Base-by-base conservation (phyloP, 2,797 vertebrate species). In the Rousettus madagascariensis region DNA sequence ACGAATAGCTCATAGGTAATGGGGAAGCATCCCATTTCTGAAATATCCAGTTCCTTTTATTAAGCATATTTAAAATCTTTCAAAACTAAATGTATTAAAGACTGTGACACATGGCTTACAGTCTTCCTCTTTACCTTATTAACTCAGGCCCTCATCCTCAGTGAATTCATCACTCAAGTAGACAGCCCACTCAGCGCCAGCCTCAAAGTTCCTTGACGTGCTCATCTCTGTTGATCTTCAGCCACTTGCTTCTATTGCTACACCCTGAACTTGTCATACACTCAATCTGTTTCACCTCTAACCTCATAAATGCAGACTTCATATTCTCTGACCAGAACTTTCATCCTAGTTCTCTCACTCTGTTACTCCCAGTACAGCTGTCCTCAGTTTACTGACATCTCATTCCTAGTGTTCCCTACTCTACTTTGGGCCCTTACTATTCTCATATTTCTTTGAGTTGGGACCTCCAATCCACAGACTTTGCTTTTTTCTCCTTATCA, bases 31-130 rank as follows among this genome's bases (percentile, higher is more conserved):
- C 13, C 22, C 20, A 53, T 59, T 66, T 91, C 63, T 61, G 51
- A 49, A 82, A 61, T 83, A 84, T n/a, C 19, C 41, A 75, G 36
- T 72, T 26, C 30, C 19, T 38, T 85, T 53, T 80, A 49, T 61
- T 91, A 66, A 95, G 46, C 66, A 90, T 85, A 88, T 59, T 41
- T 38, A 65, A 26, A 74, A 63, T 61, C 71, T 95, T 96, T 57
- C 19, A 86, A 75, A 65, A 63, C 66, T 85, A 86, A 68, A 91
- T 57, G 89, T 95, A 91, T 89, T 83, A 74, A 90, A 87, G 55
- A 79, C 68, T 91, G 33, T 80, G 57, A 19, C 13, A 83, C 43
- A 49, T 89, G n/a, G 38, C 69, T 90, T 87, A 49, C 1, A 72
- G n/a, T 90, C 85, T 95, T 72, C n/a, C 28, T 90, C 51, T 95